Percentiles rank a stretch among this genome's conserved stretches.
Conservation (phyloP, 2,888 invertebrate species). For the Scaptomyza caliginosa region DNA sequence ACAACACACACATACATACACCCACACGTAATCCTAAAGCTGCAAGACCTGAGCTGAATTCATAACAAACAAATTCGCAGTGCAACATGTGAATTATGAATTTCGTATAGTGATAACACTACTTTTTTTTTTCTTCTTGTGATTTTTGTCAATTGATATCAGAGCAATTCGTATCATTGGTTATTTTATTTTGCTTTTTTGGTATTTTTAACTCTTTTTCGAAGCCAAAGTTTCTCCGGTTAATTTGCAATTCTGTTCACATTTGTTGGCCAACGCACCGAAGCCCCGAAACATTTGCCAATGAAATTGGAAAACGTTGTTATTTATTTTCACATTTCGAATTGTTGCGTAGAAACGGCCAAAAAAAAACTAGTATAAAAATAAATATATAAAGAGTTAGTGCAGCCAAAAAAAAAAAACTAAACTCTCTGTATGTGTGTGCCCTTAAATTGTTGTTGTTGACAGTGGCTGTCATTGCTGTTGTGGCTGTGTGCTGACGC, state of each 20-base stretch:
- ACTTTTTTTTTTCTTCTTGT: slow-evolving; percentile 11
- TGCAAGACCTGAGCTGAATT: slow-evolving; percentile 60
- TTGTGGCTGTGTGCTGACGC: slow-evolving; percentile 45
- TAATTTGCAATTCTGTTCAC: slow-evolving; percentile 71
- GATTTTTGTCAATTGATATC: slow-evolving; percentile 56
- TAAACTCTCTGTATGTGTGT: slow-evolving; percentile 33
- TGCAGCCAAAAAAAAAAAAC: slow-evolving; percentile 40
- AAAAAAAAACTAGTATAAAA: too few species aligned
- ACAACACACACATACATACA: neutral
- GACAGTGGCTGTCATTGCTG: neutral
- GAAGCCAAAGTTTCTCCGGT: slow-evolving; percentile 62
- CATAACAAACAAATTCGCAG: slow-evolving; percentile 32
- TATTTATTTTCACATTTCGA: slow-evolving; percentile 41
- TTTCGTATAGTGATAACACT: slow-evolving; percentile 67
- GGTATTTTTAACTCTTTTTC: slow-evolving; percentile 10
- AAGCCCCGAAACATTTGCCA: slow-evolving; percentile 48
- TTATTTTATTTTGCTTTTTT: neutral
- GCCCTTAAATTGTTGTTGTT: slow-evolving; percentile 40
- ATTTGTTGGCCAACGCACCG: slow-evolving; percentile 30
- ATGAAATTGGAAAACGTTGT: slow-evolving; percentile 69
- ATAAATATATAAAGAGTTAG: slow-evolving; percentile 14
- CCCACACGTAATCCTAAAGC: slow-evolving; percentile 1
- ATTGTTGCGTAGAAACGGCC: slow-evolving; percentile 74
- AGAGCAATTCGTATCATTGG: slow-evolving; percentile 2
- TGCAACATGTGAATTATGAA: slow-evolving; percentile 66